Base-by-base conservation (phyloP, 1,140 invertebrate genomes). In the Elysia chlorotica region DNA sequence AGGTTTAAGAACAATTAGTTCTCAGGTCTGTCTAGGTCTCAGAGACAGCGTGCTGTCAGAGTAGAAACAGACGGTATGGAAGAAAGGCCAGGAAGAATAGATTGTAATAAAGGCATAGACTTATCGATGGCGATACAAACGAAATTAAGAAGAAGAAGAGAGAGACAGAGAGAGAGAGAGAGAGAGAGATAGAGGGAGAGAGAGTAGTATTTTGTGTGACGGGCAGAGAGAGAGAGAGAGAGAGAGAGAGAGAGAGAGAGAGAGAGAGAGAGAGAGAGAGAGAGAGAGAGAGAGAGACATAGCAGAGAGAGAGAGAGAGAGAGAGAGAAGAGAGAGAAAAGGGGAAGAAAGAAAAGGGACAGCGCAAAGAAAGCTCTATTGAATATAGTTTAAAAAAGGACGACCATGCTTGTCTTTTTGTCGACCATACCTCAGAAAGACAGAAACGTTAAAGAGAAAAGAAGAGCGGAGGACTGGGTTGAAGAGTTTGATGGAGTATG, bases 301-400 rank as follows among this genome's bases (percentile, higher is more conserved):
- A 48, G 41, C 41, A 59, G 56, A 59, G 56, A 17, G 56, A 59
- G 10, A 59, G 56, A 59, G 56, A 17, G 56, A 59, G 10, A 59
- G 56, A 59, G 56, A 17, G 56, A 59, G 10, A 59, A 17, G 10
- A 59, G 56, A 10, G 56, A 23, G 6, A 19, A 25, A 59, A 10
- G 6, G 19, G 6, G 6, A 59, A 10, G 6, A 25, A 17, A 28
- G 6, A 10, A 59, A 17, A 30, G 28, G 10, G 17, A 23, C 17
- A 23, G 17, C 6, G 28, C 25, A 10, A 23, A 59, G 28, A 23
- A 10, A 6, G 28, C 6, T 10, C 10, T 19, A 59, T 10, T 59
- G 56, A 59, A n/a, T n/a, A n/a, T n/a, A n/a, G n/a, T n/a, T n/a
- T n/a, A n/a, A n/a, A n/a, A n/a, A n/a, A n/a, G n/a, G n/a, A n/a